Evolutionary conservation across 2,797 vertebrate species (phyloP), one percentile per base, ranked within the genome.

Genomic region (Hirundo rustica): DNA sequence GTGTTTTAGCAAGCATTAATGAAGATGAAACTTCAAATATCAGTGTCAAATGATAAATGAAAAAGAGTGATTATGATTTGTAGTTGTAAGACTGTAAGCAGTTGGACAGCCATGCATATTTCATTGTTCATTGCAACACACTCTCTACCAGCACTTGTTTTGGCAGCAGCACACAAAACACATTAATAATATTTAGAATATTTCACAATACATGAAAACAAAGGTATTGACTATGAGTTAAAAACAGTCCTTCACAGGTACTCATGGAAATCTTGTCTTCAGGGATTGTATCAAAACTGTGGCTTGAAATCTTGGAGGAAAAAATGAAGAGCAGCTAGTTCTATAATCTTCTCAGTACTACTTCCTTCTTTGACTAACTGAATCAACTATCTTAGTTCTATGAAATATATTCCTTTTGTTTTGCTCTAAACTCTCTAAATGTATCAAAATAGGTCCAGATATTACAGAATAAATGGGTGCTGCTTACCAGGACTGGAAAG

Each of bases 41-140:
- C 13, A 18, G 3, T 38, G 27, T 89, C 64, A 91, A 79, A 78
- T 51, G 13, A 62, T 48, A 66, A 87, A 45, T 66, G 30, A 70
- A 58, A 73, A 67, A 26, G 7, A 60, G 18, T 40, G 18, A 32
- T 61, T 83, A 22, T 3, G 25, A 71, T 82, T 77, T 76, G 10
- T 40, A 18, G 12, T 30, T 54, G 7, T 29, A 54, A 85, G 38
- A 47, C 53, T 93, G 65, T 27, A 83, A 94, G 34, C 89, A 96
- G 91, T 92, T 94, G 91, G 85, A 85, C 65, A 91, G 17, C 68
- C 68, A 88, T 71, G 78, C 57, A 44, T 67, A 54, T 75, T 93
- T 93, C 61, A 57, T 91, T 91, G 50, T 64, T 94, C 61, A 5
- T 25, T 80, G 42, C 58, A 74, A 47, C 68, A 47, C 27, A 15